Percentiles rank a stretch among this genome's conserved stretches.
phyloP scores from a whole-genome alignment of 2,888 invertebrate species.

The Thysanoteuthis rhombus region DNA sequence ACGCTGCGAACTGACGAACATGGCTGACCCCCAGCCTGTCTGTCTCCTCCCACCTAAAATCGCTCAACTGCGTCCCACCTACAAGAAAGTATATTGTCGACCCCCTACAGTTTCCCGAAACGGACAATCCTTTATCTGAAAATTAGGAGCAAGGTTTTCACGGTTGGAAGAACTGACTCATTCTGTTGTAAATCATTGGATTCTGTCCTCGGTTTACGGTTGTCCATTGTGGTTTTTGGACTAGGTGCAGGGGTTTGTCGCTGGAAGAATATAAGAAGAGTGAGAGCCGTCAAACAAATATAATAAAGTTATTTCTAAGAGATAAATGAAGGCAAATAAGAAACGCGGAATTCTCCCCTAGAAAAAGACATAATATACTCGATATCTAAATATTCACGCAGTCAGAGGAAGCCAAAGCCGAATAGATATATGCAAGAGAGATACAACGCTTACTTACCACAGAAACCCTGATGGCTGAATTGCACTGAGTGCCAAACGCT shows the following conservation, averaged over 20 bases:
- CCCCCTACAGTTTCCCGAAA: not conserved
- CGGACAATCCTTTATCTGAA: constrained; percentile 12
- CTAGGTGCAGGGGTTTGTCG: not conserved
- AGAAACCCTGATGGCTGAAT: not conserved
- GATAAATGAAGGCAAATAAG: not conserved
- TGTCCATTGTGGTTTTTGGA: not conserved
- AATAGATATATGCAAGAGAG: not conserved
- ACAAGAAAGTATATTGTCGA: not conserved
- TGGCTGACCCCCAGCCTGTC: not conserved
- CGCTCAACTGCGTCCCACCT: not conserved
- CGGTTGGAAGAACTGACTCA: not conserved
- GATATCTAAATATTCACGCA: not conserved
- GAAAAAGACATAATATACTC: not conserved
- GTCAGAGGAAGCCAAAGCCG: not conserved
- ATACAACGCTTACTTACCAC: not conserved
- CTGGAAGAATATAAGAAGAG: not conserved
- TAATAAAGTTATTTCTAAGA: not conserved
- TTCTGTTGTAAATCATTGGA: not conserved
- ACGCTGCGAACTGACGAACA: not conserved
- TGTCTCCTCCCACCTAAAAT: not conserved
- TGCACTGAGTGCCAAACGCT: not conserved
- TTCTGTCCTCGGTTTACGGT: not conserved
- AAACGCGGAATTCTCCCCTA: not conserved
- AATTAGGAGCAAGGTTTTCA: constrained; percentile 12
- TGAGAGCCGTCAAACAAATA: not conserved